Conservation (phyloP, 2,797 vertebrate species). For the Sorex maritimensis region DNA sequence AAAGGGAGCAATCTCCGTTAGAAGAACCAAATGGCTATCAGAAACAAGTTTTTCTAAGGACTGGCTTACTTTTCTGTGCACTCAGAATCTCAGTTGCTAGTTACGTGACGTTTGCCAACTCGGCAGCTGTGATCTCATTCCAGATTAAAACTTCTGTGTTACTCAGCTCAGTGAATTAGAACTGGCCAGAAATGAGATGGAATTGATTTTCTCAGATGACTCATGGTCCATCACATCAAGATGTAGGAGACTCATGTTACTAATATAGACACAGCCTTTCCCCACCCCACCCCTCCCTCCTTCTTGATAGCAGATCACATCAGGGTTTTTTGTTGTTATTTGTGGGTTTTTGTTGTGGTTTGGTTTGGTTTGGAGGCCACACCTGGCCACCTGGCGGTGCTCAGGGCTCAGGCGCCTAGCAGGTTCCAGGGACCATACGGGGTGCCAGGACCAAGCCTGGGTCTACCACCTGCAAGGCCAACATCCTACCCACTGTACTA, state of each 20-base stretch:
- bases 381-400: not conserved
- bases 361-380: not conserved
- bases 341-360: not conserved
- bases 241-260: slow-evolving; percentile 8
- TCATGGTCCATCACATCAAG: not conserved
- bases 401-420: no score
- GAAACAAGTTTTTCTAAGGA: not conserved
- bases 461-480: no score
- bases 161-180: slow-evolving; percentile 17
- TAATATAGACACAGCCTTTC: not conserved
- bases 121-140: slow-evolving; percentile 1
- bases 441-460: no score
- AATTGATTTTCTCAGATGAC: slow-evolving; percentile 32
- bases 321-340: no score
- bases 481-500: not conserved
- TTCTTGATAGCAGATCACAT: no score
- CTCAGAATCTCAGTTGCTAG: not conserved
- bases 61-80: slow-evolving; percentile 21
- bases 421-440: no score
- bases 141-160: not conserved
- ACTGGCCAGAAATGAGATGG: slow-evolving; percentile 14
- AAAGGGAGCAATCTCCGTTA: not conserved
- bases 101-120: not conserved
- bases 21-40: not conserved
- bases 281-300: no score